Evolutionary conservation across 2,113 vertebrate genomes (phyloP).

Genomic region (Podiceps cristatus): DNA sequence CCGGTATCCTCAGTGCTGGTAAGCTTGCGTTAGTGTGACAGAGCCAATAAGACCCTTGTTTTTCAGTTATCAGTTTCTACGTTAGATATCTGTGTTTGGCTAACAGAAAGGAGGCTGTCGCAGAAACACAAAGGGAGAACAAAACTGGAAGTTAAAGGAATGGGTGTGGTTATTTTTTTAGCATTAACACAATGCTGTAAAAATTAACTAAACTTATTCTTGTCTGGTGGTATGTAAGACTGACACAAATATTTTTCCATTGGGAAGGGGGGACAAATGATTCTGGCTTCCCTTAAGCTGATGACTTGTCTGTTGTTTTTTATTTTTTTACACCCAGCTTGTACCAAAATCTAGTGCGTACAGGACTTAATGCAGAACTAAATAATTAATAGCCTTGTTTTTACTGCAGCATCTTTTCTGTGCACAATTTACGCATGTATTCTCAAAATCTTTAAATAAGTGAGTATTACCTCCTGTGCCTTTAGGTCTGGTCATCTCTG

Average conservation of each 20-base stretch:
- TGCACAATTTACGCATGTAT: neutral
- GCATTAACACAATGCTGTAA: neutral
- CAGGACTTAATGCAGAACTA: neutral
- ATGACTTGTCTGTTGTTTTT: neutral
- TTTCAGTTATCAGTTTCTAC: neutral
- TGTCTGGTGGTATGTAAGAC: neutral
- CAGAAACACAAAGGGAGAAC: neutral
- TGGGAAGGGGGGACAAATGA: neutral
- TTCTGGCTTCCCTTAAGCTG: neutral
- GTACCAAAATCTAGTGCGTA: neutral
- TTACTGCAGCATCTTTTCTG: neutral
- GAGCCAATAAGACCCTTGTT: neutral
- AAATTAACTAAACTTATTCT: constrained; percentile 18
- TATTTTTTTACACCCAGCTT: neutral
- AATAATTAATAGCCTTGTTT: neutral
- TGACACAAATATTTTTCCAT: neutral
- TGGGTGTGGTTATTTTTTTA: neutral
- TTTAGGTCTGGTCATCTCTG: neutral
- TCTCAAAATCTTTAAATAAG: neutral
- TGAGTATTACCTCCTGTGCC: neutral
- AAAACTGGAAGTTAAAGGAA: neutral
- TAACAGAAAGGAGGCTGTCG: neutral
- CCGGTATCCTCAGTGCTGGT: neutral
- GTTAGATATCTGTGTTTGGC: neutral
- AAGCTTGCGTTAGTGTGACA: neutral